phyloP scores from a whole-genome alignment of 2,113 vertebrate species.

The Mobula hypostoma region DNA sequence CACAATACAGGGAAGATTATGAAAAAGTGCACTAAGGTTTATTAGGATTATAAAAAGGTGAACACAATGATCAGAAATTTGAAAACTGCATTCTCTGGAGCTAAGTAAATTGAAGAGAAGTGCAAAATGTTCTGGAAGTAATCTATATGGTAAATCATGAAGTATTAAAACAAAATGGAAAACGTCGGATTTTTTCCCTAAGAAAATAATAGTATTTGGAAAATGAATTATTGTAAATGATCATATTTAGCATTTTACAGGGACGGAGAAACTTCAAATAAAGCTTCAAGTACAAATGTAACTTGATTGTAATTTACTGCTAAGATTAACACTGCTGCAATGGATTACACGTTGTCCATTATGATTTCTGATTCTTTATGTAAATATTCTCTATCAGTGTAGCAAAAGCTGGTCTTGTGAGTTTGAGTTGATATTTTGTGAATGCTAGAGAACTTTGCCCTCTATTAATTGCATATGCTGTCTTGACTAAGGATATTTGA shows the following conservation, averaged over 20 bases:
- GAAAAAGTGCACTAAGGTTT: neutral
- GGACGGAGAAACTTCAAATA: neutral
- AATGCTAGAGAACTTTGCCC: neutral
- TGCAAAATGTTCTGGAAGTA: too few relatives aligned
- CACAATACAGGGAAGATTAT: too few relatives aligned
- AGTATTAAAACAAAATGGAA: neutral
- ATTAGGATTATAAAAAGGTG: too few relatives aligned
- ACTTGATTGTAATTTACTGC: neutral
- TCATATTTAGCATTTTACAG: neutral
- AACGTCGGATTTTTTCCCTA: neutral
- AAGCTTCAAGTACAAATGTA: neutral
- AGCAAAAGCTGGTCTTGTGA: neutral
- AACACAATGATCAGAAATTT: too few relatives aligned
- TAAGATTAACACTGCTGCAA: neutral
- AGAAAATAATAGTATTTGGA: neutral
- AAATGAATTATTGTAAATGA: neutral
- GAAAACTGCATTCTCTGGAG: too few relatives aligned
- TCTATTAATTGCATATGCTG: neutral
- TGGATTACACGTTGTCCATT: neutral
- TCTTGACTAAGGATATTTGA: neutral
- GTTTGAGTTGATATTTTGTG: neutral
- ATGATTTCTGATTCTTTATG: neutral
- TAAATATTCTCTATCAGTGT: neutral
- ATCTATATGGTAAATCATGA: too few relatives aligned
- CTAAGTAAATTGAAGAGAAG: too few relatives aligned